Evolutionary conservation across 2,113 vertebrate genomes (phyloP).

Genomic region (Natator depressus): DNA sequence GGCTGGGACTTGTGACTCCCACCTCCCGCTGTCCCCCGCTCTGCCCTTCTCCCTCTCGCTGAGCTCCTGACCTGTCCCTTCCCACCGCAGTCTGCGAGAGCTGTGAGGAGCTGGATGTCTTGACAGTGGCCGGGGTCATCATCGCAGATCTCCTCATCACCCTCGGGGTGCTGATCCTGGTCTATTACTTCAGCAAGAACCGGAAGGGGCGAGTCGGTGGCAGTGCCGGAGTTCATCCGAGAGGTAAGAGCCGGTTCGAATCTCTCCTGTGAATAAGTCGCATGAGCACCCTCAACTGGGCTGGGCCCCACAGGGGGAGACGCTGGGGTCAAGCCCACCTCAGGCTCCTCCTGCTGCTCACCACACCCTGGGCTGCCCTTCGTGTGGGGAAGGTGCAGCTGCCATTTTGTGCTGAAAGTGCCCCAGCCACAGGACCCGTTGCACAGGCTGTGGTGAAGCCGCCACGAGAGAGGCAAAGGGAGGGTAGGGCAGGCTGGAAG

Average conservation of each 20-base stretch:
- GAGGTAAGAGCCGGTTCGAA: slow-evolving; percentile 48
- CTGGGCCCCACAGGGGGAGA: neutral
- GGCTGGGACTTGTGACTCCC: neutral
- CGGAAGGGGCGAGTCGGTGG: slow-evolving; percentile 18
- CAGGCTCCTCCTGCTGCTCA: neutral
- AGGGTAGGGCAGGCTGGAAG: neutral
- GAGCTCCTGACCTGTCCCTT: neutral
- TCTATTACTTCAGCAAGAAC: slow-evolving; percentile 78
- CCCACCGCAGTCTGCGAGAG: slow-evolving; percentile 72
- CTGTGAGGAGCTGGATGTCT: slow-evolving; percentile 71
- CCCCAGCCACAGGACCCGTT: accelerated
- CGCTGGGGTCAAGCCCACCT: neutral
- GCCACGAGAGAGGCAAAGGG: accelerated
- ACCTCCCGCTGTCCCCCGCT: slow-evolving; percentile 31
- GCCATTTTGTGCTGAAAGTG: neutral
- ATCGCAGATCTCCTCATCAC: slow-evolving; percentile 74
- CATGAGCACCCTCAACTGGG: accelerated
- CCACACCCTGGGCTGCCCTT: neutral
- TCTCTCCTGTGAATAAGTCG: accelerated
- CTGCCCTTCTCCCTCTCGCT: neutral
- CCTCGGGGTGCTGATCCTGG: slow-evolving; percentile 70
- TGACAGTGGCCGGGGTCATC: slow-evolving; percentile 45
- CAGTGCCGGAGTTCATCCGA: slow-evolving; percentile 10
- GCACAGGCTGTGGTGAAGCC: neutral
- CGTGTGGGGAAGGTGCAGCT: accelerated